Evolutionary conservation across 2,888 invertebrate species (phyloP).

Genomic region (Volucella inanis): DNA sequence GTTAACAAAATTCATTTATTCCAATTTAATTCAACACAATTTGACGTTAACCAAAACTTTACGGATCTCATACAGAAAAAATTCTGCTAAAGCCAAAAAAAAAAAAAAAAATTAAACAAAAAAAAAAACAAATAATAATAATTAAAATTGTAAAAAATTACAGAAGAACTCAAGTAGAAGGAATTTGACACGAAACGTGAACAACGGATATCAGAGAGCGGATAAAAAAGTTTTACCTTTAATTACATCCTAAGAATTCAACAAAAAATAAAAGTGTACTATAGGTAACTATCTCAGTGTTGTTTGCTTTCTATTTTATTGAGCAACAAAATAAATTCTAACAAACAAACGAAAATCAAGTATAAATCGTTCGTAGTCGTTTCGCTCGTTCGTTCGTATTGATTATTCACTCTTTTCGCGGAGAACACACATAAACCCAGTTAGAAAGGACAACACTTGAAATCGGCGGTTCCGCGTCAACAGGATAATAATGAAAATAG

Average conservation of each 20-base stretch:
- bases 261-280: conserved; percentile 36
- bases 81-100: conserved; percentile 68
- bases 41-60: conserved; percentile 60
- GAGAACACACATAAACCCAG: conserved; percentile 22
- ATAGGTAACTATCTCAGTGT: conserved; percentile 50
- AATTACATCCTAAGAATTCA: conserved; percentile 6
- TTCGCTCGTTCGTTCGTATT: conserved; percentile 32
- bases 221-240: conserved; percentile 70
- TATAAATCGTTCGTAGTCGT: conserved; percentile 34
- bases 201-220: conserved; percentile 76
- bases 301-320: conserved; percentile 58
- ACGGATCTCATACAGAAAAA: conserved; percentile 64
- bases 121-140: not conserved
- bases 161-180: conserved; percentile 22
- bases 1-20: conserved; percentile 18
- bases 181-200: conserved; percentile 60
- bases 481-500: conserved; percentile 59
- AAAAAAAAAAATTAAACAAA: not conserved
- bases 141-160: no score
- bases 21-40: conserved; percentile 12
- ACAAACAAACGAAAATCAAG: not conserved
- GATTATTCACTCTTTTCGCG: conserved; percentile 69
- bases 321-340: conserved; percentile 20
- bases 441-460: conserved; percentile 42
- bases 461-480: conserved; percentile 70